phyloP scores from a whole-genome alignment of 2,113 vertebrate species.

The Paralichthys olivaceus region DNA sequence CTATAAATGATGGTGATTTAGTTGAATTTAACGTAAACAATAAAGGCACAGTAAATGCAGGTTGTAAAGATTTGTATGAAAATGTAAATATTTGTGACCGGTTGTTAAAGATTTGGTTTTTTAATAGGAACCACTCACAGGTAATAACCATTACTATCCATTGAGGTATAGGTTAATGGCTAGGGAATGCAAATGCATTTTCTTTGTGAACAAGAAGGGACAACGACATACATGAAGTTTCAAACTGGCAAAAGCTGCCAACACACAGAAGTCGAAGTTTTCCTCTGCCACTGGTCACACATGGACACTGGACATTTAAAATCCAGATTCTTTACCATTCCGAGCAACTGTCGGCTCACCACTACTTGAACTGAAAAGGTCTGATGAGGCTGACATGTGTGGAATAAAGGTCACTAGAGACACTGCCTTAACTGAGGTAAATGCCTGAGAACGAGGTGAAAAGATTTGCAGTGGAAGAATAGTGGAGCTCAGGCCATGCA shows the following conservation, averaged over 20 bases:
- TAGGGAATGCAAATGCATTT: no score
- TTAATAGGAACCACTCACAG: no score
- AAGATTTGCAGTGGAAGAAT: slow-evolving; percentile 27
- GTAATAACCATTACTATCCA: no score
- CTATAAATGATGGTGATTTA: neutral
- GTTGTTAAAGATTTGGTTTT: no score
- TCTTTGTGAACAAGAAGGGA: neutral
- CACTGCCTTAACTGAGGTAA: slow-evolving; percentile 8
- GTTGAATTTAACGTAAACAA: no score
- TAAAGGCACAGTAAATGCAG: no score
- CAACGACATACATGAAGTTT: neutral
- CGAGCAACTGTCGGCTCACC: neutral
- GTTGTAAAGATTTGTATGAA: no score
- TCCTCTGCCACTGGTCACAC: no score
- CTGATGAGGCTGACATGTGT: slow-evolving; percentile 39
- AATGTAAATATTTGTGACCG: no score
- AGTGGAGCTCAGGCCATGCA: slow-evolving; percentile 3
- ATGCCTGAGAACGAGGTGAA: slow-evolving; percentile 51
- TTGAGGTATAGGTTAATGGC: no score
- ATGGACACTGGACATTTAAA: slow-evolving; percentile 9
- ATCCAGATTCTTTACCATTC: slow-evolving; percentile 7
- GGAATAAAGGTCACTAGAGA: slow-evolving; percentile 46
- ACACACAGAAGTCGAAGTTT: neutral
- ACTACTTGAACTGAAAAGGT: slow-evolving; percentile 21
- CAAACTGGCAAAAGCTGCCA: neutral